Base-by-base conservation (phyloP, 2,113 vertebrate genomes). In the Platichthys flesus region DNA sequence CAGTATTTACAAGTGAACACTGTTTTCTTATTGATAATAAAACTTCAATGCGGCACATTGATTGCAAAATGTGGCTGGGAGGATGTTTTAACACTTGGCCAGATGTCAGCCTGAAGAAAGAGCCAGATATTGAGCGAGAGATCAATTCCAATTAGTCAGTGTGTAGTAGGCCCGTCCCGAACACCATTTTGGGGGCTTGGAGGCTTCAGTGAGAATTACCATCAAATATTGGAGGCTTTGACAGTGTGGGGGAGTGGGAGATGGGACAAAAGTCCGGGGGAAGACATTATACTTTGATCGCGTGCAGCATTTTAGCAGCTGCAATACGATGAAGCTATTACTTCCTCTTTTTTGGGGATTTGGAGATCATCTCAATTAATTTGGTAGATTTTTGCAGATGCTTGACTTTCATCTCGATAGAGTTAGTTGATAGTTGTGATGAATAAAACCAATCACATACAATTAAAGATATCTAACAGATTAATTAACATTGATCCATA, bases 21-120 rank as follows among this genome's bases (percentile, higher is more conserved):
- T 54, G 5, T 20, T 51, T 51, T 49, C 2, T 52, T 31, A 57
- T 51, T 56, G 9, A 16, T 62, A 24, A 67, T 59, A 15, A 60
- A 73, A 69, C 20, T 60, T 42, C 26, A 55, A 56, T 67, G 28
- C 57, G 10, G 51, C 23, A 40, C 77, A 83, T 76, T 49, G 59
- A 81, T 52, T 49, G 10, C 28, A n/a, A 55, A 67, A 67, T 58
- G 55, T 63, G 52, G 31, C 21, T 63, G 13, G 35, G 37, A 62
- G 61, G 57, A 70, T 20, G 20, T 54, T 54, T 54, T 3, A n/a
- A 54, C 51, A 20, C 51, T 54, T n/a, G 51, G 51, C 51, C 51
- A 20, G 20, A 52, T 52, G 51, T 52, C 51, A 52, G 20, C 51
- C 51, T 52, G 51, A 9, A 52, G 20, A 14, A 52, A 10, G 51